Evolutionary conservation across 2,888 invertebrate genomes (phyloP).

Genomic region (Eristalis pertinax): DNA sequence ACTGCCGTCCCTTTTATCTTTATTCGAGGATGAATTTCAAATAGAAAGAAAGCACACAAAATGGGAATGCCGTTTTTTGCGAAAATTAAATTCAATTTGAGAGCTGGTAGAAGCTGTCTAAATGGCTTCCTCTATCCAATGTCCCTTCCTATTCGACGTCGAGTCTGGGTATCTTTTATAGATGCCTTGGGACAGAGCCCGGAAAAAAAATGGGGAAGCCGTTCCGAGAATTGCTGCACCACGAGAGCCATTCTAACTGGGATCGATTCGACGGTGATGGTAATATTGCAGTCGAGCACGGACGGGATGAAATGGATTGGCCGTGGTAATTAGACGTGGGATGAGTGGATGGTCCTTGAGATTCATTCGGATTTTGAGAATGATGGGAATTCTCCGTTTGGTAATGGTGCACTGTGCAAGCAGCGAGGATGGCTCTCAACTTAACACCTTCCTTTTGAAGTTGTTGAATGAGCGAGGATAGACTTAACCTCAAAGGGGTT

Average conservation of each 20-base stretch:
- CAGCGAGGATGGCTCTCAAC: not conserved
- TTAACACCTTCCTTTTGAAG: not conserved
- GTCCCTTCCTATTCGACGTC: not conserved
- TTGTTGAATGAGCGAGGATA: not conserved
- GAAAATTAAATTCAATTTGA: not conserved
- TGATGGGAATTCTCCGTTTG: not conserved
- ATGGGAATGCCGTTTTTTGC: not conserved
- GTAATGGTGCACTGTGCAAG: not conserved
- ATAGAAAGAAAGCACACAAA: not conserved
- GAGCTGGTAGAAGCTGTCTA: not conserved
- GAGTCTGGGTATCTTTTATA: not conserved
- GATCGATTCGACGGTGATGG: not conserved
- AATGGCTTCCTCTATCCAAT: not conserved
- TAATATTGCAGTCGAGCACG: not conserved
- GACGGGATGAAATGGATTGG: not conserved
- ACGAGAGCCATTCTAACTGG: not conserved
- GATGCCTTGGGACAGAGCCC: not conserved
- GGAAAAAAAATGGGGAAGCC: not conserved
- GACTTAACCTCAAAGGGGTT: not conserved
- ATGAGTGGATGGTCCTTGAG: not conserved
- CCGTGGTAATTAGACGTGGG: not conserved
- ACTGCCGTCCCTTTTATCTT: not conserved
- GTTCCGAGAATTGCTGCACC: not conserved
- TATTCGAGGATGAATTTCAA: not conserved
- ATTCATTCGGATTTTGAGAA: not conserved